Percentiles rank a stretch among this genome's conserved stretches.
These are phyloP conservation scores for Cebus imitator DNA, from an alignment of 2,113 vertebrate species.

Conservation along the genomic window DNA sequence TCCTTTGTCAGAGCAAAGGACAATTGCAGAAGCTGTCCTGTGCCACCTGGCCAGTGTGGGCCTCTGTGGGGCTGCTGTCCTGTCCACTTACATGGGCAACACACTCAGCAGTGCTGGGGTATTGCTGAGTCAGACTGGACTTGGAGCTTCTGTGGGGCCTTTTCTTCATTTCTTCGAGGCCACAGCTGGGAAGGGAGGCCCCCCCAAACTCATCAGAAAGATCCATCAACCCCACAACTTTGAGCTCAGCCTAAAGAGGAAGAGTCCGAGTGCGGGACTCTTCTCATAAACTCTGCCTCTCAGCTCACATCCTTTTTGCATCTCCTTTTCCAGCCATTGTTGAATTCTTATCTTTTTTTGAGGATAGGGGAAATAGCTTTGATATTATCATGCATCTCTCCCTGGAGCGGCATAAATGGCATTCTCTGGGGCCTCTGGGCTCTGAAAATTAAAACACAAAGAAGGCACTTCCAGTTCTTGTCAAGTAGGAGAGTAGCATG, in stretches of 20 bases:
- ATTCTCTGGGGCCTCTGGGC: background rate
- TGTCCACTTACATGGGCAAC: background rate
- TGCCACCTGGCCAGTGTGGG: background rate
- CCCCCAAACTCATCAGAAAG: background rate
- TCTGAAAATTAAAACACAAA: background rate
- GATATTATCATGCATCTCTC: background rate
- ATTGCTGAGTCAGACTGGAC: background rate
- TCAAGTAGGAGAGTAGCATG: background rate
- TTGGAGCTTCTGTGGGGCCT: background rate
- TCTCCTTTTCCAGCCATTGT: background rate
- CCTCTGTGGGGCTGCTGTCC: background rate
- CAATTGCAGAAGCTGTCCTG: background rate
- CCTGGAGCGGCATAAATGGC: background rate
- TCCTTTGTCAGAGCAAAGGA: background rate
- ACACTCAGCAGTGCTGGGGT: background rate
- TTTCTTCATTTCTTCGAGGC: background rate
- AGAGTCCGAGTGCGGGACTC: background rate
- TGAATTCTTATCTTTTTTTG: background rate
- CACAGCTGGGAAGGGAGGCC: background rate
- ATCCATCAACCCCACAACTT: background rate
- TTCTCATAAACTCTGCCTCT: background rate
- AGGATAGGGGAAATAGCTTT: background rate
- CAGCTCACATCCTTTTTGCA: background rate
- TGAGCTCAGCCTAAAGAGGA: background rate
- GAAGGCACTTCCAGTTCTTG: background rate